Evolutionary conservation across 2,888 invertebrate species (phyloP).

Genomic region (Cantharis flavilabris): DNA sequence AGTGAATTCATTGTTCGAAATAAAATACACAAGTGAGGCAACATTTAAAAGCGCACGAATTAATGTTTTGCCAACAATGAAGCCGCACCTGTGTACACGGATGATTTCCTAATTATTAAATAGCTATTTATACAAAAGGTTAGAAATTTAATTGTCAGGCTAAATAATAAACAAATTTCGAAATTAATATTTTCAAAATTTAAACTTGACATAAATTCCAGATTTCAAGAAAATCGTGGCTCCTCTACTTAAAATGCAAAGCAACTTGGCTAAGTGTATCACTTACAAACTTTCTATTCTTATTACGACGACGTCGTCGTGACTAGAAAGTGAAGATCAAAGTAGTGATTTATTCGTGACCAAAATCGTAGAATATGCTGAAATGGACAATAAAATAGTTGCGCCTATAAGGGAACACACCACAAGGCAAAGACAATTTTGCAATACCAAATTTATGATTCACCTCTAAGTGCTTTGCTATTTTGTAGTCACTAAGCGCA

Average conservation of each 20-base stretch:
- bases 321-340: background rate
- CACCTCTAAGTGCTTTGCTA: background rate
- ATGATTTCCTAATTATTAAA: conserved; percentile 3
- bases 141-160: background rate
- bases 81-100: background rate
- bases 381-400: background rate
- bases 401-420: background rate
- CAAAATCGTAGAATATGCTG: background rate
- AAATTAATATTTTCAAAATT: background rate
- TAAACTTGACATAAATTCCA: background rate
- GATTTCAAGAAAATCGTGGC: background rate
- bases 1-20: background rate
- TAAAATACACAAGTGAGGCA: background rate
- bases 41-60: conserved; percentile 1
- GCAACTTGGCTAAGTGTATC: background rate
- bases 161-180: background rate
- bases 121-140: background rate
- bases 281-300: background rate
- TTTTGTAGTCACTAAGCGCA: background rate
- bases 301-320: background rate
- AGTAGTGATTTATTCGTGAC: background rate
- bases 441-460: background rate
- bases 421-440: background rate
- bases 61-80: conserved; percentile 3
- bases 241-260: background rate